Conservation (phyloP, 1,140 invertebrate genomes). For the Ptiloglossa arizonensis region DNA sequence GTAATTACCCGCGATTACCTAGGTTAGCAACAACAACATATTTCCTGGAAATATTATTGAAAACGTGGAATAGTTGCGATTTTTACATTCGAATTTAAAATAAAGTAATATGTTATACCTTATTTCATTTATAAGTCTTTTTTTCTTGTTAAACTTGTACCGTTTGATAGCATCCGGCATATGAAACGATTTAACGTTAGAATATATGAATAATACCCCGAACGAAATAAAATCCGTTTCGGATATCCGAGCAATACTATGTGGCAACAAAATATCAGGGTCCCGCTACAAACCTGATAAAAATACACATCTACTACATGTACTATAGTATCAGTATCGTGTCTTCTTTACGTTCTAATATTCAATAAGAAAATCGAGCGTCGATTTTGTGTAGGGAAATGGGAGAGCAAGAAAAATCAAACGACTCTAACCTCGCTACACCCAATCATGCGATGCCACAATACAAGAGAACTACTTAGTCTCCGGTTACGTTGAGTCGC, state of each 20-base stretch:
- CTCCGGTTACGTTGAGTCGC: constrained; percentile 68
- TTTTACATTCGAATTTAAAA: too few relatives aligned
- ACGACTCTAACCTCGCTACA: constrained; percentile 76
- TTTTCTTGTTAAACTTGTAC: too few relatives aligned
- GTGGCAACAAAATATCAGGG: background rate
- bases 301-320: background rate
- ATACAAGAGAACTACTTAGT: constrained; percentile 77
- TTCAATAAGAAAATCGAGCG: background rate
- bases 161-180: too few relatives aligned
- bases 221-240: too few relatives aligned
- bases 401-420: constrained; percentile 65
- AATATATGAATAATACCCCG: too few relatives aligned
- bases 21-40: too few relatives aligned
- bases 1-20: too few relatives aligned
- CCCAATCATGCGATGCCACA: constrained; percentile 78
- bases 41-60: too few relatives aligned
- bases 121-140: too few relatives aligned
- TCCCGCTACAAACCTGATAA: background rate
- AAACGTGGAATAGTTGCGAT: too few relatives aligned
- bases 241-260: background rate
- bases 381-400: constrained; percentile 2
- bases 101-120: too few relatives aligned
- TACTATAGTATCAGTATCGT: background rate
- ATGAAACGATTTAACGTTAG: too few relatives aligned
- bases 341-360: background rate